Percentiles rank a stretch among this genome's conserved stretches.
Evolutionary conservation across 2,113 vertebrate species (phyloP).

Genomic region (Taxidea taxus): DNA sequence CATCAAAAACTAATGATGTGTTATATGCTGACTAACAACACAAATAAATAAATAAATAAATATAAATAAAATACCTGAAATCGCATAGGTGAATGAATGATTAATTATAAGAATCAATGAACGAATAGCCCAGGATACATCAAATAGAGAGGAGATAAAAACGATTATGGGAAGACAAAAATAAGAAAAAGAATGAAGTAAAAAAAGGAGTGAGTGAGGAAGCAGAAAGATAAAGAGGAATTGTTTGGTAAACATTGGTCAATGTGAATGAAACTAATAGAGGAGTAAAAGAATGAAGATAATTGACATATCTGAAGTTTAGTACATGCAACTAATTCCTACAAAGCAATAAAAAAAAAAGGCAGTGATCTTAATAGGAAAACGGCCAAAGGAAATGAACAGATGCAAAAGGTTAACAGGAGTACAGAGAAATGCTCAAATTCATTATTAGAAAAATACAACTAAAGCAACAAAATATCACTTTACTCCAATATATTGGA

Average conservation of each 20-base stretch:
- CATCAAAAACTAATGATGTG: too few relatives aligned
- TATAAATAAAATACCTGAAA: background rate
- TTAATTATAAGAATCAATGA: background rate
- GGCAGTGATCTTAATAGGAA: background rate
- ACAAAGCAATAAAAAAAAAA: background rate
- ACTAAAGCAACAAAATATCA: background rate
- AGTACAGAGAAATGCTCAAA: background rate
- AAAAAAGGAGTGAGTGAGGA: background rate
- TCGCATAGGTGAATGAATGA: background rate
- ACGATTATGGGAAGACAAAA: background rate
- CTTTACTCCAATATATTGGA: background rate
- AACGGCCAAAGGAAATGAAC: background rate
- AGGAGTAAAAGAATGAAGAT: background rate
- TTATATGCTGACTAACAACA: too few relatives aligned
- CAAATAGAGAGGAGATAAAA: background rate
- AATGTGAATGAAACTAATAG: background rate
- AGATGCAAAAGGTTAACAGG: background rate
- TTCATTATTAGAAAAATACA: background rate
- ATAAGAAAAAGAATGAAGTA: background rate
- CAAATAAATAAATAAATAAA: too few relatives aligned
- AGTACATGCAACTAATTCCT: background rate
- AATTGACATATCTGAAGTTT: background rate
- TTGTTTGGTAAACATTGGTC: background rate
- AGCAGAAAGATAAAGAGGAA: background rate
- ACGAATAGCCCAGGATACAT: background rate